Base-by-base conservation (phyloP, 2,888 invertebrate genomes). In the Heliconius hortense region DNA sequence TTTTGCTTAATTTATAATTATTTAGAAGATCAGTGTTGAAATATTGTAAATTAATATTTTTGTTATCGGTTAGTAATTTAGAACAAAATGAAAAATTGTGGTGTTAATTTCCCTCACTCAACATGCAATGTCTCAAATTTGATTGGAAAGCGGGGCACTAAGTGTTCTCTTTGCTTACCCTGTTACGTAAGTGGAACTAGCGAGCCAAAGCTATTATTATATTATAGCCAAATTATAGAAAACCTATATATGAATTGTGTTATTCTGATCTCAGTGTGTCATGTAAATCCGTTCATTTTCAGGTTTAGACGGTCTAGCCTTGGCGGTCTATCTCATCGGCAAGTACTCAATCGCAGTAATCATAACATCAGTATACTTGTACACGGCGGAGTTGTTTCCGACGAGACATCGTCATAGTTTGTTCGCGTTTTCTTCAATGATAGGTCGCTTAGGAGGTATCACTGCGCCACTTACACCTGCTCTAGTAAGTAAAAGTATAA, bases 301-400 rank as follows among this genome's bases (percentile, higher is more conserved):
- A 79, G 79, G 76, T 24, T 35, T 75, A 53, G 64, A 48, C 21
- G 56, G 35, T 4, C n/a, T 63, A 18, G 67, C 77, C 13, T 69
- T 79, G 11, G 48, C 73, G 13, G 63, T 77, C 2, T 79, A 62
- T 59, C 69, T 81, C 59, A 35, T 79, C 48, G 81, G 79, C 24
- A 95, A 95, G 83, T 89, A 94, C 80, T 90, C 94, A 53, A 95
- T 95, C 28, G 94, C 95, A 1, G 89, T 94, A 74, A 93, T 95
- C 24, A 95, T 95, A 81, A 92, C 94, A 68, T 91, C 94, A 11
- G 82, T 95, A 74, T 95, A 95, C 82, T 90, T 95, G 79, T 95
- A 94, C 82, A 95, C 95, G 0, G 92, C 95, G 21, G 96, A 96
- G 86, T 89, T 96, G 82, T 96, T 95, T 82, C 96, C 96, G 1